Conservation (phyloP, 2,888 invertebrate species). For the Epinotia ramella region DNA sequence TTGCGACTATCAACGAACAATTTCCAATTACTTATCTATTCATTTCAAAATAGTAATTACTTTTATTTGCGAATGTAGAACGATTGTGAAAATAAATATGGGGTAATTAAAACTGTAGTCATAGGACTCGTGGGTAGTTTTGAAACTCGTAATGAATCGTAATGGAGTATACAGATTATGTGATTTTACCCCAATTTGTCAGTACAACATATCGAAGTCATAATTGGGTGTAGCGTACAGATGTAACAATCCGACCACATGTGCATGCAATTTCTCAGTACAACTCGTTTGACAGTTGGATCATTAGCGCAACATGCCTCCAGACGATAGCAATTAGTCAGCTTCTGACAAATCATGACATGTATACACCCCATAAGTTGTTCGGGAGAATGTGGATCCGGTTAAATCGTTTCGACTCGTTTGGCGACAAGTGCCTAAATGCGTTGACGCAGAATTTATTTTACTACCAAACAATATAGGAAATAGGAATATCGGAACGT, state of each 20-base stretch:
- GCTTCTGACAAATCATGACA: too few species aligned
- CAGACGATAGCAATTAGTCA: too few species aligned
- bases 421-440: not conserved
- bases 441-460: not conserved
- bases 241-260: too few species aligned
- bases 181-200: too few species aligned
- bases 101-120: not conserved
- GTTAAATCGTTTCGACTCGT: not conserved
- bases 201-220: too few species aligned
- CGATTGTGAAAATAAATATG: not conserved
- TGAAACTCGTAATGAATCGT: not conserved
- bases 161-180: too few species aligned
- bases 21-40: not conserved
- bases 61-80: not conserved
- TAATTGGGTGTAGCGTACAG: too few species aligned
- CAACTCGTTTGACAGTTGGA: too few species aligned
- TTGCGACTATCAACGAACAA: conserved; percentile 15
- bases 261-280: too few species aligned
- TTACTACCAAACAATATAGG: not conserved
- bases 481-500: too few species aligned
- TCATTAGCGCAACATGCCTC: too few species aligned
- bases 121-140: not conserved
- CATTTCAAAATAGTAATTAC: not conserved
- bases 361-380: too few species aligned
- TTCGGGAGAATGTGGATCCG: not conserved